Percentiles rank a stretch among this genome's conserved stretches.
Evolutionary conservation across 2,888 invertebrate species (phyloP).

Genomic region (Papilio elwesi): DNA sequence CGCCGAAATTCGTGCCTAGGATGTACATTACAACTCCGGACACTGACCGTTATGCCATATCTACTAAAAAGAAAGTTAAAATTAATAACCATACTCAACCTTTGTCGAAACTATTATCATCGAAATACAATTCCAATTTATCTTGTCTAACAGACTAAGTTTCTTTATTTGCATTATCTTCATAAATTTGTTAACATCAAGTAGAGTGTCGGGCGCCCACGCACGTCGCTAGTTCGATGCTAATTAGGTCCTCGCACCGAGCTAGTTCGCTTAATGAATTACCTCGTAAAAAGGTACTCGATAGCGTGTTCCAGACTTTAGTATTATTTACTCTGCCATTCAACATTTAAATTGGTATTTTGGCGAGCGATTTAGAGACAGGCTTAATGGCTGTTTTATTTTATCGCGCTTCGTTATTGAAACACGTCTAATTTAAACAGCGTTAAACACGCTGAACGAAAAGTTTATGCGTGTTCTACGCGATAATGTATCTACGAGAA

Average conservation of each 20-base stretch:
- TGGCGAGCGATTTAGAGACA: slow-evolving; percentile 37
- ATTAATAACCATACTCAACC: slow-evolving; percentile 9
- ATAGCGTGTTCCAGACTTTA: slow-evolving; percentile 47
- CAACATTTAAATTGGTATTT: slow-evolving; percentile 47
- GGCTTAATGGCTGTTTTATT: slow-evolving; percentile 35
- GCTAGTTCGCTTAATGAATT: slow-evolving; percentile 71
- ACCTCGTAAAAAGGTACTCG: slow-evolving; percentile 61
- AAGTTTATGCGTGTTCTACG: slow-evolving; percentile 27
- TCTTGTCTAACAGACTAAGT: slow-evolving; percentile 28
- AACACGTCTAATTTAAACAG: slow-evolving; percentile 38
- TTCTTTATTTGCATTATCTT: slow-evolving; percentile 42
- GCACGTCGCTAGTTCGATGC: slow-evolving; percentile 59
- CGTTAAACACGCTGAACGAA: slow-evolving; percentile 26
- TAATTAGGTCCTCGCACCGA: slow-evolving; percentile 68
- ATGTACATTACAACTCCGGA: no score
- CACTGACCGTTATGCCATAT: neutral
- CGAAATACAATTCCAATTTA: slow-evolving; percentile 23
- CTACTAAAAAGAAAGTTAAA: slow-evolving; percentile 10
- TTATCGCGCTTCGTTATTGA: slow-evolving; percentile 36
- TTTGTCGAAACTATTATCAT: neutral
- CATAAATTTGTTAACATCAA: slow-evolving; percentile 60
- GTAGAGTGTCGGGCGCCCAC: slow-evolving; percentile 58
- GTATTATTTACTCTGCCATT: slow-evolving; percentile 47
- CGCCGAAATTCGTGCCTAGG: neutral
- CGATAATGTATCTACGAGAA: slow-evolving; percentile 40